phyloP scores from a whole-genome alignment of 92 coral and sea anemone genomes.

The Porites cylindrica region DNA sequence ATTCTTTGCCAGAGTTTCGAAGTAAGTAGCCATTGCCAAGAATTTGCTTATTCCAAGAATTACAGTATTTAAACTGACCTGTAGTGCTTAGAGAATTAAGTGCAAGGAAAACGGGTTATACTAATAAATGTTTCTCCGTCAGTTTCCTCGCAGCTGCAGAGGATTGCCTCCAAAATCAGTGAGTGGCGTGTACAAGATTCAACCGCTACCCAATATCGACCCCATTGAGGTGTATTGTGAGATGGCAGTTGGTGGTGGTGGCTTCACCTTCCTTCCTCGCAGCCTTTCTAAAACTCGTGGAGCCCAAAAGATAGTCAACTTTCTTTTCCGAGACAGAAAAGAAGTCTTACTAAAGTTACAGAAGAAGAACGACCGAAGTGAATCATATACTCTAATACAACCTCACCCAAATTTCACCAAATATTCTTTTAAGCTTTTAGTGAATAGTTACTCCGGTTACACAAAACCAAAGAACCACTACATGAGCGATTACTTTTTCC shows the following conservation, averaged over 20 bases:
- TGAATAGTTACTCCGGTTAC: slow-evolving; percentile 66
- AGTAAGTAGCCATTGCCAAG: too few species aligned
- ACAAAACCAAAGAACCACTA: slow-evolving; percentile 41
- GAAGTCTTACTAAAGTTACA: slow-evolving; percentile 61
- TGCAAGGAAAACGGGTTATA: neutral
- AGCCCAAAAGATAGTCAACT: slow-evolving; percentile 17
- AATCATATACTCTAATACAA: slow-evolving; percentile 33
- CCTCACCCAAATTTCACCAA: slow-evolving; percentile 12
- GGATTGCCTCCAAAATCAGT: neutral
- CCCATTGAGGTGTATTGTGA: slow-evolving; percentile 68
- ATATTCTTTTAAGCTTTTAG: slow-evolving; percentile 11
- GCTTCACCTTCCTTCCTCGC: slow-evolving; percentile 72
- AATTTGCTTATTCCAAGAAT: too few species aligned
- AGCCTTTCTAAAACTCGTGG: slow-evolving; percentile 12
- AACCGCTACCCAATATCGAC: neutral
- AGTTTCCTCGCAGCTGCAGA: neutral
- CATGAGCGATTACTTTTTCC: slow-evolving; percentile 49
- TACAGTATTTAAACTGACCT: too few species aligned
- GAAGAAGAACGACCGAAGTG: slow-evolving; percentile 34
- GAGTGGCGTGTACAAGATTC: slow-evolving; percentile 59
- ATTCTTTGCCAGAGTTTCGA: too few species aligned
- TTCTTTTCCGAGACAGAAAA: slow-evolving; percentile 53
- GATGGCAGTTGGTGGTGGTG: slow-evolving; percentile 61
- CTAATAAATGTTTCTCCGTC: neutral
- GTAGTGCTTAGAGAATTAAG: too few species aligned